Percentiles rank a stretch among this genome's conserved stretches.
phyloP scores from a whole-genome alignment of 1,140 invertebrate species.

The Scaptomyza pallida region DNA sequence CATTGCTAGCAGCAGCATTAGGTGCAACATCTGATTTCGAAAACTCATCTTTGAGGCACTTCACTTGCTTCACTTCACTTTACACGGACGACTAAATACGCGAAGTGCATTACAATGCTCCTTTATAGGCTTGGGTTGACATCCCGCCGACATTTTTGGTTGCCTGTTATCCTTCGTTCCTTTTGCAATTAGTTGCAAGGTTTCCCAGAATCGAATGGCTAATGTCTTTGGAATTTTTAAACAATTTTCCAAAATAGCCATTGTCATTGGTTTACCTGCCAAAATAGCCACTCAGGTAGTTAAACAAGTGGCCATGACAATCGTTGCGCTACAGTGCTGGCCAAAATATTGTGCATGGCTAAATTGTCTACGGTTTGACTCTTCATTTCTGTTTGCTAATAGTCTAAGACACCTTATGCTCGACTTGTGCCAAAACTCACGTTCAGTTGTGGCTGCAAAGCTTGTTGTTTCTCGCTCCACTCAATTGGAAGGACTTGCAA shows the following conservation, averaged over 20 bases:
- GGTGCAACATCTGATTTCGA: constrained; percentile 16
- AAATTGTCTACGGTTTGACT: background rate
- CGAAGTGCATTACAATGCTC: background rate
- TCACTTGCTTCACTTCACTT: constrained; percentile 11
- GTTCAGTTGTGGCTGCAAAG: constrained; percentile 1
- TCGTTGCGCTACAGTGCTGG: constrained; percentile 18
- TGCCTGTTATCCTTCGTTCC: constrained; percentile 20
- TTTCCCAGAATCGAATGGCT: constrained; percentile 44
- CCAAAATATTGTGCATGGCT: constrained; percentile 14
- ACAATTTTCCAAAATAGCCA: constrained; percentile 19
- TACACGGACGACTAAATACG: constrained; percentile 1
- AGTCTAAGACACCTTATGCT: background rate
- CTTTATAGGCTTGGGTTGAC: constrained; percentile 47
- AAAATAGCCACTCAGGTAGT: constrained; percentile 18
- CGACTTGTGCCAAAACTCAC: background rate
- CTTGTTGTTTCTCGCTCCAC: background rate
- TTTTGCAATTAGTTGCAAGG: constrained; percentile 44
- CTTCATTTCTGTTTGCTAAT: background rate
- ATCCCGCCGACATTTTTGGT: constrained; percentile 39
- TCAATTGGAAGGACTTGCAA: constrained; percentile 49
- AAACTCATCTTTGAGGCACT: constrained; percentile 43
- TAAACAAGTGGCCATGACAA: constrained; percentile 3
- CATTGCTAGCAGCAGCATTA: constrained; percentile 40
- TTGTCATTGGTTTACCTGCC: constrained; percentile 45
- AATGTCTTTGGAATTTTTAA: constrained; percentile 25